Evolutionary conservation across 2,113 vertebrate genomes (phyloP), one percentile per base, ranked within the genome.

Genomic region (human): DNA sequence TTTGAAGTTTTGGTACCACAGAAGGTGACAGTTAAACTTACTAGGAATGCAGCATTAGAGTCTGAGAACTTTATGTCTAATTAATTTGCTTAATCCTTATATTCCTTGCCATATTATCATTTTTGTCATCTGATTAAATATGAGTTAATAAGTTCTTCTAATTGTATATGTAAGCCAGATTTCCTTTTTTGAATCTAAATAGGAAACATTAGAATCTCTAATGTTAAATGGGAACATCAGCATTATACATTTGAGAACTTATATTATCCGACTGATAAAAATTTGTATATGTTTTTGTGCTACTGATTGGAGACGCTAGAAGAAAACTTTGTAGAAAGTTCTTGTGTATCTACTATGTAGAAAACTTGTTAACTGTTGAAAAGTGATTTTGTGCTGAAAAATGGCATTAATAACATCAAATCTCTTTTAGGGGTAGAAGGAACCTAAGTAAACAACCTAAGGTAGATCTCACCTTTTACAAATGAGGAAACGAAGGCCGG

Each of bases 131-230:
- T 10, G 16, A 72, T 87, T 95, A 68, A 92, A 93, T 87, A 79
- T 78, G 32, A 79, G 16, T 70, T 96, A 88, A 48, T 73, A 70
- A 89, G 17, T 87, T 73, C 22, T 96, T 85, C 6, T 72, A 76
- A 45, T 57, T 76, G 5, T 88, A 16, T 95, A 45, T 79, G 25
- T 52, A 92, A 96, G 61, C n/a, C 43, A 91, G 50, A 64, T 89
- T 95, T 96, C 43, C 64, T 94, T 94, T 97, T 97, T 59, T 81
- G 72, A 92, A 55, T 94, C 2, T 95, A 89, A 95, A 90, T 81
- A 61, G 90, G 20, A 95, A 50, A 90, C 32, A 52, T 18, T 89
- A 20, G 66, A 84, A 75, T 84, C 30, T 61, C 32, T 92, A 64
- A 61, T 87, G 27, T 87, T 90, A 78, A 38, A 45, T 70, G 86